Evolutionary conservation across 2,888 invertebrate genomes (phyloP).

Genomic region (Synanthedon myopaeformis): DNA sequence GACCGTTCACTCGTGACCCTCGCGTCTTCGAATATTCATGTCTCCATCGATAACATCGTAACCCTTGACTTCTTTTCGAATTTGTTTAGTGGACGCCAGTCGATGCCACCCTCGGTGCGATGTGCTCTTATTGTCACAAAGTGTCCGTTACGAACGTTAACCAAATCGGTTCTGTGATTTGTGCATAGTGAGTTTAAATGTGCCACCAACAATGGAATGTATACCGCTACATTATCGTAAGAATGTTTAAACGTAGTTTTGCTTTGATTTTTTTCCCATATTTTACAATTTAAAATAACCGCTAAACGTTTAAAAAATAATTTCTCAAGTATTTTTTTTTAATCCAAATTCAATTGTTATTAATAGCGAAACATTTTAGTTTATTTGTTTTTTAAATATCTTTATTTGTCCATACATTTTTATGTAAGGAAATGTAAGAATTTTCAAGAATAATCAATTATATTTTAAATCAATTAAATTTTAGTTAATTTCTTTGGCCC

Average conservation of each 20-base stretch:
- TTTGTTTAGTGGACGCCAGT: constrained; percentile 53
- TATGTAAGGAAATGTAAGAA: too few species aligned
- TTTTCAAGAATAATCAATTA: too few species aligned
- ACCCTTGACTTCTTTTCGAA: constrained; percentile 67
- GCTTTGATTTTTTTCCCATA: neutral
- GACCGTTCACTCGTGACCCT: constrained; percentile 68
- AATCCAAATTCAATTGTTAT: too few species aligned
- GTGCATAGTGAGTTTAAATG: constrained; percentile 57
- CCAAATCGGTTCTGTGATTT: constrained; percentile 40
- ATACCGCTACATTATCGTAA: constrained; percentile 45
- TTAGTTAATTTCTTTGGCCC: too few species aligned
- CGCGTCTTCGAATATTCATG: constrained; percentile 69
- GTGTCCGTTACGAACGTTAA: constrained; percentile 45
- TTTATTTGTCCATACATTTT: too few species aligned
- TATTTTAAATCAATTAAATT: too few species aligned
- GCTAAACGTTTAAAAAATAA: too few species aligned
- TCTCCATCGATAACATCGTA: constrained; percentile 67
- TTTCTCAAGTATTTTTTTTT: too few species aligned
- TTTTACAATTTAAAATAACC: neutral
- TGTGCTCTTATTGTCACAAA: constrained; percentile 46
- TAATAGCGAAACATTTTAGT: too few species aligned
- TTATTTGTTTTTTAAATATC: too few species aligned
- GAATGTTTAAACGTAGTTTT: constrained; percentile 20
- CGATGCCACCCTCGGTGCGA: constrained; percentile 50
- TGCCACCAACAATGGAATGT: constrained; percentile 57